phyloP scores from a whole-genome alignment of 2,797 vertebrate genomes.

The Arnoldichthys spilopterus region DNA sequence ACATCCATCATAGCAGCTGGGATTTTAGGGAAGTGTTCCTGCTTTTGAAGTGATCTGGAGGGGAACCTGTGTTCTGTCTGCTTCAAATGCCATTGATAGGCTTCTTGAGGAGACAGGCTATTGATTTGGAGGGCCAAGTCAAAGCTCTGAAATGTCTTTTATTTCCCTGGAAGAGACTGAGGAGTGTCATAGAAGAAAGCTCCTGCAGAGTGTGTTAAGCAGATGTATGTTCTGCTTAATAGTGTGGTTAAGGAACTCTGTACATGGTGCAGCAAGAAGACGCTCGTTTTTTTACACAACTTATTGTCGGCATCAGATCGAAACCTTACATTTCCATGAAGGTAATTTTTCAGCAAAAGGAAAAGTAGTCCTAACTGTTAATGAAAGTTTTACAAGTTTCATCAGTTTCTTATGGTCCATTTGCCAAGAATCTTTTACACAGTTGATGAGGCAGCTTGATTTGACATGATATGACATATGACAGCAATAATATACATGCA shows the following conservation, averaged over 20 bases:
- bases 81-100: constrained; percentile 82
- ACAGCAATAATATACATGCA: too few relatives aligned
- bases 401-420: too few relatives aligned
- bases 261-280: constrained; percentile 17
- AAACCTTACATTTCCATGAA: too few relatives aligned
- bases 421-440: too few relatives aligned
- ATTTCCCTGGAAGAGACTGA: constrained; percentile 73
- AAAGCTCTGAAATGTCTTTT: constrained; percentile 74
- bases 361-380: too few relatives aligned
- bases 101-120: constrained; percentile 79
- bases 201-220: constrained; percentile 72
- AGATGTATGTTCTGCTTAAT: background rate
- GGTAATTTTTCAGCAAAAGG: too few relatives aligned
- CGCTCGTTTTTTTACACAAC: background rate
- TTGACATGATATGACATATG: too few relatives aligned
- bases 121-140: constrained; percentile 81
- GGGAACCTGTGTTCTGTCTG: constrained; percentile 80
- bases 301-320: background rate
- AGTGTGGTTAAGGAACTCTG: constrained; percentile 17
- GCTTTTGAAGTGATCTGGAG: constrained; percentile 79
- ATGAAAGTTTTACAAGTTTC: too few relatives aligned
- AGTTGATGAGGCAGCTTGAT: too few relatives aligned
- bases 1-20: constrained; percentile 74
- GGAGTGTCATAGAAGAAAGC: constrained; percentile 78
- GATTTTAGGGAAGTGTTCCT: constrained; percentile 73